phyloP scores from a whole-genome alignment of 1,140 invertebrate genomes.

The Drosophila repleta region DNA sequence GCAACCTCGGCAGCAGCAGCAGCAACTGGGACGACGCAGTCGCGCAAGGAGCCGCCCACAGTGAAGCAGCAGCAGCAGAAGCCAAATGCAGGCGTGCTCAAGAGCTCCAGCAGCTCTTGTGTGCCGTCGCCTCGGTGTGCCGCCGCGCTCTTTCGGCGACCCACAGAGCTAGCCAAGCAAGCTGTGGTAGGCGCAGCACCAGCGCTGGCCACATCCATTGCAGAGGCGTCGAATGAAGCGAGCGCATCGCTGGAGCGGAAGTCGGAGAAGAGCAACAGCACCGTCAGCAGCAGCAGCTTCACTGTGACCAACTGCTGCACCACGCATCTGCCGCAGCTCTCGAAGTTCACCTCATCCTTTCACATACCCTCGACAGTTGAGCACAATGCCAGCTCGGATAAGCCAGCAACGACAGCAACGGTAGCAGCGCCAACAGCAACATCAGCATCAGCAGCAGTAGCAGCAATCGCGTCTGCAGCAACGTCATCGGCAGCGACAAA shows the following conservation, averaged over 20 bases:
- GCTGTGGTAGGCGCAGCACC: slow-evolving; percentile 17
- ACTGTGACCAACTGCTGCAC: slow-evolving; percentile 79
- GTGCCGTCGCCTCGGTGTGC: slow-evolving; percentile 62
- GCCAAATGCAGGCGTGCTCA: slow-evolving; percentile 44
- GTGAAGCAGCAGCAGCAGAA: slow-evolving; percentile 30
- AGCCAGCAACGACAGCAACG: slow-evolving; percentile 35
- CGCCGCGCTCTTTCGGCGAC: slow-evolving; percentile 64
- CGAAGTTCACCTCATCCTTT: slow-evolving; percentile 81
- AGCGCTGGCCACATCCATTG: slow-evolving; percentile 28
- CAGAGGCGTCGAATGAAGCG: slow-evolving; percentile 25
- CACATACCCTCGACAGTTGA: slow-evolving; percentile 62
- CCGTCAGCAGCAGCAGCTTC: slow-evolving; percentile 76
- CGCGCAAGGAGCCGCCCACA: slow-evolving; percentile 24
- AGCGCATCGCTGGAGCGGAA: slow-evolving; percentile 72
- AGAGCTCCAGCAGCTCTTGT: slow-evolving; percentile 61
- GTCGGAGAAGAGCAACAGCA: slow-evolving; percentile 81
- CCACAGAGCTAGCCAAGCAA: slow-evolving; percentile 35
- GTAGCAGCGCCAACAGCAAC: slow-evolving; percentile 23
- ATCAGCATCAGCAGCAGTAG: slow-evolving; percentile 8
- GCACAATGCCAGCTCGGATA: slow-evolving; percentile 10
- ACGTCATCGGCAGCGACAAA: slow-evolving; percentile 65
- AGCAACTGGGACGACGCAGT: neutral
- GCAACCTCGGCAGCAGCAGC: neutral
- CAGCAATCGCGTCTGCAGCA: slow-evolving; percentile 17
- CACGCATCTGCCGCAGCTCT: slow-evolving; percentile 78